These are phyloP conservation scores for Tetramorium bicarinatum DNA, from an alignment of 2,888 invertebrate species.

Conservation along the genomic window DNA sequence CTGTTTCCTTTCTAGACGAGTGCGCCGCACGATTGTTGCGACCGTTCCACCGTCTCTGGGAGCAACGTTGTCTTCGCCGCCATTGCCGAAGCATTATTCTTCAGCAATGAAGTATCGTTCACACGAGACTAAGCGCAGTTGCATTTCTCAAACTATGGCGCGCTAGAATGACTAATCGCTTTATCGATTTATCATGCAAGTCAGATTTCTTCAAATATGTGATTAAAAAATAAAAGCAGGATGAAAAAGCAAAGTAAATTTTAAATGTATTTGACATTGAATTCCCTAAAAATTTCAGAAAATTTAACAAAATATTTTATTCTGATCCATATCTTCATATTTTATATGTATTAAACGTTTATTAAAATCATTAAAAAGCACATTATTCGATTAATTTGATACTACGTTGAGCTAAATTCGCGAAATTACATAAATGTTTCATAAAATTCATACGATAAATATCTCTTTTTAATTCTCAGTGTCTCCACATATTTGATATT, in stretches of 20 bases:
- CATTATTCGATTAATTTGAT: background rate
- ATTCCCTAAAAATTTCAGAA: too few relatives aligned
- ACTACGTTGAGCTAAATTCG: background rate
- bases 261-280: background rate
- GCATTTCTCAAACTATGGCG: background rate
- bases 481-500: background rate
- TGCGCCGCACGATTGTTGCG: conserved; percentile 58
- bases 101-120: conserved; percentile 39
- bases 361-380: background rate
- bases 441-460: background rate
- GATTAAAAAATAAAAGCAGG: background rate
- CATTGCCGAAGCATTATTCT: conserved; percentile 32
- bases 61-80: conserved; percentile 51
- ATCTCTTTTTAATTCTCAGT: background rate
- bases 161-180: background rate
- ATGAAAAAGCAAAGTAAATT: background rate
- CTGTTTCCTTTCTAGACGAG: conserved; percentile 75
- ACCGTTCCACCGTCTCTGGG: conserved; percentile 36
- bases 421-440: background rate
- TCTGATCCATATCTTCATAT: background rate
- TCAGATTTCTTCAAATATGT: background rate
- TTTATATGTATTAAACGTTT: background rate
- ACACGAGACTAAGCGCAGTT: conserved; percentile 24
- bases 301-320: background rate
- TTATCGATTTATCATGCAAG: background rate